These are phyloP conservation scores for Bostrychus sinensis DNA, from an alignment of 2,113 vertebrate genomes.

Conservation along the genomic window DNA sequence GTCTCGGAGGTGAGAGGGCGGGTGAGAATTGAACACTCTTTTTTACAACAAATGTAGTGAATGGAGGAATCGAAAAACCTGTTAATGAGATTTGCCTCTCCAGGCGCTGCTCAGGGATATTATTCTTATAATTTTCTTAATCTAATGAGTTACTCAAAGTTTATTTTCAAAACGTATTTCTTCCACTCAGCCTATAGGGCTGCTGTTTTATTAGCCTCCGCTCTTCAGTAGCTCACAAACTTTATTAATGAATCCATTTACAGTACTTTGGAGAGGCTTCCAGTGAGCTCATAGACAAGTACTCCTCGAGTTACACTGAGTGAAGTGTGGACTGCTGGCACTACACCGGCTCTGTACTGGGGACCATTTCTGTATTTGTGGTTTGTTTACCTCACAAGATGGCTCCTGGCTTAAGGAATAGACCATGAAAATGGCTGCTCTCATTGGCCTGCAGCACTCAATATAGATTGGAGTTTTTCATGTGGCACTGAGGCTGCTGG, in stretches of 20 bases:
- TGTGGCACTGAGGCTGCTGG: constrained; percentile 75
- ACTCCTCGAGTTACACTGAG: constrained; percentile 12
- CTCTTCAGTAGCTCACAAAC: constrained; percentile 27
- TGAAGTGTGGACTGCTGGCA: constrained; percentile 23
- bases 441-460: constrained; percentile 63
- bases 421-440: constrained; percentile 79
- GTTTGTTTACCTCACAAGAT: constrained; percentile 78
- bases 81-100: constrained; percentile 80
- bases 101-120: constrained; percentile 66
- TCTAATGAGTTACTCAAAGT: constrained; percentile 76
- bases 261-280: constrained; percentile 15
- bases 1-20: constrained; percentile 76
- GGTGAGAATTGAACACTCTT: constrained; percentile 77
- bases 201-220: constrained; percentile 43
- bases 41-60: constrained; percentile 79
- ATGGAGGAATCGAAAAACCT: constrained; percentile 77
- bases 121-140: constrained; percentile 78
- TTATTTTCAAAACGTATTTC: constrained; percentile 68
- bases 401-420: constrained; percentile 73
- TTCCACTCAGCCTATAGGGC: constrained; percentile 50
- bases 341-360: constrained; percentile 33
- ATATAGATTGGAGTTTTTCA: constrained; percentile 77
- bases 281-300: constrained; percentile 21
- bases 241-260: constrained; percentile 60
- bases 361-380: constrained; percentile 62